Conservation (phyloP, 2,888 invertebrate genomes). For the Camptogramma bilineatum region DNA sequence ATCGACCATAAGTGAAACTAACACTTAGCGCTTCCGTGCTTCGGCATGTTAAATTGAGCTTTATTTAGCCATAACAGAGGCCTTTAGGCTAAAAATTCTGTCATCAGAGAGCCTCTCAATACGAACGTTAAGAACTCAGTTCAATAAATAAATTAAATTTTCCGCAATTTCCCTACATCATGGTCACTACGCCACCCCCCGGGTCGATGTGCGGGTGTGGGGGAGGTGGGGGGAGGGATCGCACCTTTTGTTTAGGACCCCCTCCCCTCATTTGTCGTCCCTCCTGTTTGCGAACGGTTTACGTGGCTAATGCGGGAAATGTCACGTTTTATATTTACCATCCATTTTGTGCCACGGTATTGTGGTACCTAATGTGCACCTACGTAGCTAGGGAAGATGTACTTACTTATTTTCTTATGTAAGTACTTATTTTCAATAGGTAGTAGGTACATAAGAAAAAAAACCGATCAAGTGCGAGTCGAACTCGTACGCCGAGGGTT, state of each 20-base stretch:
- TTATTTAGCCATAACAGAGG: no score
- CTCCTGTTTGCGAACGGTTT: slow-evolving; percentile 83
- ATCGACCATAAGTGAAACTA: no score
- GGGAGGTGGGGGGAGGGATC: slow-evolving; percentile 64
- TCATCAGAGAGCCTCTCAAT: no score
- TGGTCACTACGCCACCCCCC: slow-evolving; percentile 55
- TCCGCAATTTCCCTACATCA: slow-evolving; percentile 19
- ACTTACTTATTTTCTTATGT: neutral
- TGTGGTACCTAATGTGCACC: slow-evolving; percentile 1
- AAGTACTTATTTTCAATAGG: neutral
- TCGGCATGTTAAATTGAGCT: no score
- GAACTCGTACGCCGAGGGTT: no score
- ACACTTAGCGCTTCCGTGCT: no score
- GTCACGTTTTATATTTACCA: slow-evolving; percentile 74
- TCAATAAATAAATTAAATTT: neutral
- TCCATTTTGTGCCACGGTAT: slow-evolving; percentile 32
- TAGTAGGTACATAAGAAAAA: no score
- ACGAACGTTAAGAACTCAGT: no score
- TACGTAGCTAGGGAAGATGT: neutral
- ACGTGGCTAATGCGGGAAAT: slow-evolving; percentile 83
- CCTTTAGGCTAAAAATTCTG: no score
- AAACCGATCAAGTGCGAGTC: no score
- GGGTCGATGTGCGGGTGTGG: slow-evolving; percentile 71
- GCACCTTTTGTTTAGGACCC: slow-evolving; percentile 85
- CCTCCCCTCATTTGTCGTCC: slow-evolving; percentile 76